Conservation (phyloP, 2,888 invertebrate genomes). For the Bedellia somnulentella region DNA sequence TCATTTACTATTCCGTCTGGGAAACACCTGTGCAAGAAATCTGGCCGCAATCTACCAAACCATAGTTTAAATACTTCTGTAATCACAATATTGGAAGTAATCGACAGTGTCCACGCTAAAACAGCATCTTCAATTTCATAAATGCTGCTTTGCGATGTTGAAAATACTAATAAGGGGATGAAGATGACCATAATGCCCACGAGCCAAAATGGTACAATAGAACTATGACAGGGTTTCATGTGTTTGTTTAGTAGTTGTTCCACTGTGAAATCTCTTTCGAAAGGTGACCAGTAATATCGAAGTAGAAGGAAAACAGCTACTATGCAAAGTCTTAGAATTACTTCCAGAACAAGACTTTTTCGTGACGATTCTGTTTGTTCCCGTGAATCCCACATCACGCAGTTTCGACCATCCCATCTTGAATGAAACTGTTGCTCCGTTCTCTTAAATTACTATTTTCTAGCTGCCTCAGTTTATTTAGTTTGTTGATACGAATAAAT, state of each 20-base stretch:
- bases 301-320: too few relatives aligned
- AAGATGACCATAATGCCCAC: constrained; percentile 65
- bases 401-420: too few relatives aligned
- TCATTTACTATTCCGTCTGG: constrained; percentile 64
- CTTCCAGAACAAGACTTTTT: too few relatives aligned
- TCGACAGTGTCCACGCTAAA: constrained; percentile 61
- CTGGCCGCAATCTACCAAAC: constrained; percentile 75
- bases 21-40: constrained; percentile 81
- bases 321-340: too few relatives aligned
- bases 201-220: constrained; percentile 65
- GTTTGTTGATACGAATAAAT: too few relatives aligned
- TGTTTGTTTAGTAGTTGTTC: constrained; percentile 73
- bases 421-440: too few relatives aligned
- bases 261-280: constrained; percentile 73
- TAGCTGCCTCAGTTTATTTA: too few relatives aligned
- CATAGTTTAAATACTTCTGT: constrained; percentile 64
- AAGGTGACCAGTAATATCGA: too few relatives aligned
- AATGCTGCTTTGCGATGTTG: constrained; percentile 22
- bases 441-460: too few relatives aligned
- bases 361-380: too few relatives aligned
- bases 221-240: constrained; percentile 67
- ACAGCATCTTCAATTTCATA: constrained; percentile 21
- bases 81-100: constrained; percentile 65
- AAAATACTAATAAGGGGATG: constrained; percentile 59
- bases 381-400: too few relatives aligned